phyloP scores from a whole-genome alignment of 2,113 vertebrate genomes.

The Kobus ellipsiprymnus region DNA sequence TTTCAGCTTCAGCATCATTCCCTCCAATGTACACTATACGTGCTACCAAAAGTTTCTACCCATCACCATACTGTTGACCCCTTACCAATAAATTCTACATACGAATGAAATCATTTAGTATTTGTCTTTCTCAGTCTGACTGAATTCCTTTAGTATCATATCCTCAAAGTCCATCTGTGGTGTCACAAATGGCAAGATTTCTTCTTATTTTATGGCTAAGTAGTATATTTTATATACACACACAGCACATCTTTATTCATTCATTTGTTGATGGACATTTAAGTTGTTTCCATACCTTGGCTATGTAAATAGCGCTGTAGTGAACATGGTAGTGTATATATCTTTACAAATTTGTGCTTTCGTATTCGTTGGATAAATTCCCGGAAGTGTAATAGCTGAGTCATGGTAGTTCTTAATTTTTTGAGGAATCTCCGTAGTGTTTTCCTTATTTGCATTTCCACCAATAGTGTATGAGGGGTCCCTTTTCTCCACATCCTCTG shows the following conservation, averaged over 20 bases:
- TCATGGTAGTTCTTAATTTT: neutral
- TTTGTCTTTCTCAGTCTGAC: neutral
- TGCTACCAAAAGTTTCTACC: neutral
- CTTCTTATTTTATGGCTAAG: neutral
- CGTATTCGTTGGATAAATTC: neutral
- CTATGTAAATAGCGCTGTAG: neutral
- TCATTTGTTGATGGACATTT: neutral
- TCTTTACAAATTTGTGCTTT: neutral
- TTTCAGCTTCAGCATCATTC: too few species aligned
- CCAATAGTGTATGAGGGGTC: neutral
- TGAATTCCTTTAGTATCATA: neutral
- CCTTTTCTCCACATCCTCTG: neutral
- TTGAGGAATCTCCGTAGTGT: neutral
- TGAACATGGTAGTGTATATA: neutral
- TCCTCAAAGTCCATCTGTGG: neutral
- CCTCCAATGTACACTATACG: neutral
- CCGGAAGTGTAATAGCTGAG: neutral
- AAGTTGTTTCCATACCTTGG: neutral
- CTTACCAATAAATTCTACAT: neutral
- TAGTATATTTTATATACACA: neutral
- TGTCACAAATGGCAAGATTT: neutral
- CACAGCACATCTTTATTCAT: neutral
- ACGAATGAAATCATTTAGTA: neutral
- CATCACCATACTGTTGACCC: neutral
- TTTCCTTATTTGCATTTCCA: neutral